A percentile compares a stretch with the other conserved stretches of the same genome.
Evolutionary conservation across 2,888 invertebrate species (phyloP).

Genomic region (Drosophila formosana): DNA sequence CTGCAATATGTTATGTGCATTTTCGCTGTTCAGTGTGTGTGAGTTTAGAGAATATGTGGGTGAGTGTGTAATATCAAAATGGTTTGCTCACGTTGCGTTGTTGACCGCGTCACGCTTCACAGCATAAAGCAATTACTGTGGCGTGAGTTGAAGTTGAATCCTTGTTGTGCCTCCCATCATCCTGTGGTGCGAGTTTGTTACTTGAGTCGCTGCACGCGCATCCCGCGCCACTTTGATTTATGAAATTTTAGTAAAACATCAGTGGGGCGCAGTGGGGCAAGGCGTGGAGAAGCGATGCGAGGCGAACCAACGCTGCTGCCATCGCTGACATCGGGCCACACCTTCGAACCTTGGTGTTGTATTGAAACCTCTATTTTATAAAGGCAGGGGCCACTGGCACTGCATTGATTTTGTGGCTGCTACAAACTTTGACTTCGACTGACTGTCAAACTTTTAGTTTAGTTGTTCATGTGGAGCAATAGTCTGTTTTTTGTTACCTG

Average conservation of each 20-base stretch:
- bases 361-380: neutral
- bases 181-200: constrained; percentile 11
- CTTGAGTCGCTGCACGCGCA: constrained; percentile 46
- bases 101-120: constrained; percentile 76
- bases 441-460: constrained; percentile 58
- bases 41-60: constrained; percentile 16
- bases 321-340: constrained; percentile 35
- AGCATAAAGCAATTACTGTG: constrained; percentile 75
- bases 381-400: neutral
- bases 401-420: constrained; percentile 70
- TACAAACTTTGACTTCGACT: constrained; percentile 61
- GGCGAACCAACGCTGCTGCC: constrained; percentile 14
- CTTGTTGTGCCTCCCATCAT: constrained; percentile 7
- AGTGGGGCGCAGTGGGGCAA: neutral
- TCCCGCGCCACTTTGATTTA: constrained; percentile 68
- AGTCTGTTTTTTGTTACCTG: constrained; percentile 35
- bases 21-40: neutral
- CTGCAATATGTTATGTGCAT: neutral
- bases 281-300: neutral
- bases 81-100: constrained; percentile 72
- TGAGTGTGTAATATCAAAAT: constrained; percentile 66
- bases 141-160: constrained; percentile 66
- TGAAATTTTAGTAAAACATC: constrained; percentile 65
- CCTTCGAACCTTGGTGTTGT: constrained; percentile 15
- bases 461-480: constrained; percentile 26